These are phyloP conservation scores for Rhinopomastus cyanomelas DNA, from an alignment of 2,113 vertebrate genomes.

Conservation along the genomic window DNA sequence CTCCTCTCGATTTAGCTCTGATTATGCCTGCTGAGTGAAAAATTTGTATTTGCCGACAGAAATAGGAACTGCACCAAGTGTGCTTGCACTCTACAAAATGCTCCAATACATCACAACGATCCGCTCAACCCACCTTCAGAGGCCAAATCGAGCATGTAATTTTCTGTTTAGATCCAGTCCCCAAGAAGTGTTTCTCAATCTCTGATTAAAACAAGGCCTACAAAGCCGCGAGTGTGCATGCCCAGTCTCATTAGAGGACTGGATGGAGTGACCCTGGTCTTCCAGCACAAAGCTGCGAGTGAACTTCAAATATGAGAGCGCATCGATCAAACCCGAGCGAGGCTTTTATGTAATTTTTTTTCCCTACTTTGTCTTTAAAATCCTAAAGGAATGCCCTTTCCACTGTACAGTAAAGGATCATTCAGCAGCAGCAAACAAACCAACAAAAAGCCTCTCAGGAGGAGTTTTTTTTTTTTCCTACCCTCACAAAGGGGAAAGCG, in stretches of 20 bases:
- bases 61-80: slow-evolving; percentile 80
- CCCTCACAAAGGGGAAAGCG: neutral
- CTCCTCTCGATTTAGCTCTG: slow-evolving; percentile 81
- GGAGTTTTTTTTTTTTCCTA: slow-evolving; percentile 33
- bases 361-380: slow-evolving; percentile 84
- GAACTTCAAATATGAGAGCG: slow-evolving; percentile 91
- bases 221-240: slow-evolving; percentile 76
- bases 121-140: slow-evolving; percentile 82
- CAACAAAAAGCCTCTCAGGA: slow-evolving; percentile 50
- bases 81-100: slow-evolving; percentile 82
- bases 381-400: slow-evolving; percentile 85
- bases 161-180: slow-evolving; percentile 90
- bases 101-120: slow-evolving; percentile 86
- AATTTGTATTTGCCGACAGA: slow-evolving; percentile 91
- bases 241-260: slow-evolving; percentile 80
- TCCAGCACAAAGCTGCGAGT: slow-evolving; percentile 85
- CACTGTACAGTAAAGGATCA: slow-evolving; percentile 74
- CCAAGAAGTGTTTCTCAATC: slow-evolving; percentile 80
- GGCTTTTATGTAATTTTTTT: slow-evolving; percentile 91
- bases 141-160: slow-evolving; percentile 90
- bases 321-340: slow-evolving; percentile 88
- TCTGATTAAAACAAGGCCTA: slow-evolving; percentile 79
- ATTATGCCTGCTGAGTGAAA: slow-evolving; percentile 88
- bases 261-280: slow-evolving; percentile 82
- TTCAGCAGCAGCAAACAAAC: slow-evolving; percentile 77